These are phyloP conservation scores for Actias luna DNA, from an alignment of 2,888 invertebrate genomes.

Conservation along the genomic window DNA sequence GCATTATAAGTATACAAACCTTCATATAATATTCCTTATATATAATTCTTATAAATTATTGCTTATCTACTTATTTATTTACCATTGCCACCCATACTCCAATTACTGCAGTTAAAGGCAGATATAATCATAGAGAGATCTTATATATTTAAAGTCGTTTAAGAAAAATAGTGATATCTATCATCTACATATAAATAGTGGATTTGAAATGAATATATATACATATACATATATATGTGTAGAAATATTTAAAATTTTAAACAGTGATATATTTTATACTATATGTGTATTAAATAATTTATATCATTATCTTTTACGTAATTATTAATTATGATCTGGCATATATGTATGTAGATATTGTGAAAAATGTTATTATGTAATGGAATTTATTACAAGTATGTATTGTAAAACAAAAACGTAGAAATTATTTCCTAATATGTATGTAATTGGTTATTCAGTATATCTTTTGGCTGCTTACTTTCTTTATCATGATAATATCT, in stretches of 20 bases:
- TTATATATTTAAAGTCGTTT: not conserved
- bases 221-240: too few relatives aligned
- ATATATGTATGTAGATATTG: constrained; percentile 13
- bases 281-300: constrained; percentile 23
- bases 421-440: too few relatives aligned
- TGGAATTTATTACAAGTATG: too few relatives aligned
- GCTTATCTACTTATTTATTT: not conserved
- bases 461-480: too few relatives aligned
- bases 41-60: not conserved
- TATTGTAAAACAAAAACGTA: too few relatives aligned
- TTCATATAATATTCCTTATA: not conserved
- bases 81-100: not conserved
- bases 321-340: not conserved
- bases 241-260: constrained; percentile 16
- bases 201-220: constrained; percentile 11
- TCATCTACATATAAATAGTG: constrained; percentile 5
- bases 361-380: too few relatives aligned
- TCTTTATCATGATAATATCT: too few relatives aligned
- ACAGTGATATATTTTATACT: constrained; percentile 35
- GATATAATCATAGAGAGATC: not conserved
- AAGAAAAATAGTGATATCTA: constrained; percentile 11
- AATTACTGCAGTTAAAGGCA: not conserved
- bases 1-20: not conserved
- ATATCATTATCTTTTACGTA: not conserved
- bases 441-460: too few relatives aligned